Conservation (phyloP, 2,888 invertebrate species). For the Drosophila eohydei region DNA sequence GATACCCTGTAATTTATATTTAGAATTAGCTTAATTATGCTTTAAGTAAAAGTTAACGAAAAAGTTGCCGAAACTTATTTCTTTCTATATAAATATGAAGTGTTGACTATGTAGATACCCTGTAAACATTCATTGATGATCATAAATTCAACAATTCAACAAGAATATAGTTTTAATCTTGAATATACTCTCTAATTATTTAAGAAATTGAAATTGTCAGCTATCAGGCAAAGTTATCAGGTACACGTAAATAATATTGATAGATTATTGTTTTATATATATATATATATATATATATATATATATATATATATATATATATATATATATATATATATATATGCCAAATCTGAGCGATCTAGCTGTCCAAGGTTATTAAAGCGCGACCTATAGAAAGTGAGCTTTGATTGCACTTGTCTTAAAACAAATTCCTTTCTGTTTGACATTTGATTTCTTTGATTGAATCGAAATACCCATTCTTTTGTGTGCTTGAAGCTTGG, state of each 20-base stretch:
- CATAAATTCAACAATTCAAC: background rate
- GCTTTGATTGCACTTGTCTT: background rate
- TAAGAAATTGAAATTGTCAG: background rate
- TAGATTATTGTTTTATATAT: background rate
- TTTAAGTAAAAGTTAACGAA: background rate
- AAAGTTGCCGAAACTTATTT: background rate
- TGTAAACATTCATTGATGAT: background rate
- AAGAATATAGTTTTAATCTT: background rate
- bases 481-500: constrained; percentile 31
- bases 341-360: background rate
- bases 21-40: no score
- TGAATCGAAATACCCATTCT: constrained; percentile 3
- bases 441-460: background rate
- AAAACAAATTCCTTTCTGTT: background rate
- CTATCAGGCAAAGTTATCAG: background rate
- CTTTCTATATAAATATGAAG: background rate
- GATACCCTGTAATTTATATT: background rate
- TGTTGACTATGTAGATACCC: background rate
- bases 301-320: background rate
- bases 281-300: background rate
- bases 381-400: background rate
- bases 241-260: background rate
- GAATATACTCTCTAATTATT: background rate
- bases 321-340: background rate
- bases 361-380: no score